A percentile compares a stretch with the other conserved stretches of the same genome.
These are phyloP conservation scores for Caenorhabditis latens DNA, from an alignment of 1,140 invertebrate genomes.

Conservation along the genomic window DNA sequence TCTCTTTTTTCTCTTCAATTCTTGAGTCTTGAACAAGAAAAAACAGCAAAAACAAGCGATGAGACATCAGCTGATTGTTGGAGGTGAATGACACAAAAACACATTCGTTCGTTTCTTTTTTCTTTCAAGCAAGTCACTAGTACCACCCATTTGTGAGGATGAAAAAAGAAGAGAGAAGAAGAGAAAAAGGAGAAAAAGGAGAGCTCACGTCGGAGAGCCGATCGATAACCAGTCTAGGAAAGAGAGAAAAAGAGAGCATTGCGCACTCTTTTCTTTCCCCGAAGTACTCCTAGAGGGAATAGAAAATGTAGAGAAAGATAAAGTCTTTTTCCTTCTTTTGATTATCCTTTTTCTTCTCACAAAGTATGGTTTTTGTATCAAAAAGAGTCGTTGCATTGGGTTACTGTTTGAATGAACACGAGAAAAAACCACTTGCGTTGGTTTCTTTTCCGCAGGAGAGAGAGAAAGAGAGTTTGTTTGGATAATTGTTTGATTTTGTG, in stretches of 20 bases:
- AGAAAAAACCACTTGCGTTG: background rate
- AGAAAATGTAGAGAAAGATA: background rate
- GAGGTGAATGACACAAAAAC: conserved; percentile 27
- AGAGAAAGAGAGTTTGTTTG: background rate
- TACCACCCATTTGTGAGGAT: conserved; percentile 3
- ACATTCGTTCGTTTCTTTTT: conserved; percentile 31
- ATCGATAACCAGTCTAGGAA: conserved; percentile 50
- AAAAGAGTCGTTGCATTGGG: background rate
- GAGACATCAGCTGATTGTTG: conserved; percentile 41
- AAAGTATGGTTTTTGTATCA: conserved; percentile 1
- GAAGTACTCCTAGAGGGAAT: background rate
- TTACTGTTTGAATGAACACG: conserved; percentile 34
- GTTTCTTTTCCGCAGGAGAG: background rate
- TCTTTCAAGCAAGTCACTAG: conserved; percentile 30
- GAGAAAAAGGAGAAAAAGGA: background rate
- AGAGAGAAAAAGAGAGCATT: conserved; percentile 10
- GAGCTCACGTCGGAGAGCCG: conserved; percentile 20
- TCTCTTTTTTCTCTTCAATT: conserved; percentile 36
- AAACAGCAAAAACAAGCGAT: conserved; percentile 50
- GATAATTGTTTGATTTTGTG: conserved; percentile 7
- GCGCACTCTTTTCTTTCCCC: conserved; percentile 16
- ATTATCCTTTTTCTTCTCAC: conserved; percentile 10
- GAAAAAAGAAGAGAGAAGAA: background rate
- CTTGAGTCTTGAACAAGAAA: conserved; percentile 12
- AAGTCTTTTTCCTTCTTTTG: background rate